Evolutionary conservation across 2,797 vertebrate species (phyloP).

Genomic region (Enteromius afrohamiltoni): DNA sequence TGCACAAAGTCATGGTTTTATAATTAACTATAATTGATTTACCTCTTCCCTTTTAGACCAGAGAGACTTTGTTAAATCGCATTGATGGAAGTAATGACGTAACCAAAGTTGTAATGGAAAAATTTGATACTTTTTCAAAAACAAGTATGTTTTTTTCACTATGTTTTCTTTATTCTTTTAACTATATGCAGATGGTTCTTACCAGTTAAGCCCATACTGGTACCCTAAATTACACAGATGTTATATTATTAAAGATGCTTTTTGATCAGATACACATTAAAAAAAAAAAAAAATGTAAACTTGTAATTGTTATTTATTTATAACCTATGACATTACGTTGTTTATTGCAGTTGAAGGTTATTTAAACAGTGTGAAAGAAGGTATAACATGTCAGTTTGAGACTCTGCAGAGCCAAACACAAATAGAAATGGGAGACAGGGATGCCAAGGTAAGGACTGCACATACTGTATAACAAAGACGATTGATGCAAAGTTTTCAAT

Average conservation of each 20-base stretch:
- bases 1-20: neutral
- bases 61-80: constrained; percentile 64
- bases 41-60: constrained; percentile 69
- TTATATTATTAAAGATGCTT: neutral
- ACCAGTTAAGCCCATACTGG: neutral
- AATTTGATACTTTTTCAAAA: constrained; percentile 68
- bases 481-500: neutral
- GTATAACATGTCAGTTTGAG: constrained; percentile 70
- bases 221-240: neutral
- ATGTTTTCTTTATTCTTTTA: constrained; percentile 28
- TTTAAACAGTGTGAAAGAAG: constrained; percentile 67
- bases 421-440: constrained; percentile 66
- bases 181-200: neutral
- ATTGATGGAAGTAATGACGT: constrained; percentile 70
- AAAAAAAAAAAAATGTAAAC: neutral
- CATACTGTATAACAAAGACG: neutral
- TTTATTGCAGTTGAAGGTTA: constrained; percentile 70
- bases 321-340: neutral
- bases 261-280: neutral
- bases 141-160: constrained; percentile 68
- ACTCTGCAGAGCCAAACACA: constrained; percentile 68
- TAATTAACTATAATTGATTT: neutral
- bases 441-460: constrained; percentile 72
- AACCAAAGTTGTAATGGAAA: constrained; percentile 67
- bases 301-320: constrained; percentile 9